Percentiles rank a stretch among this genome's conserved stretches.
phyloP scores from a whole-genome alignment of 1,140 invertebrate species.

The Lucilia sericata region DNA sequence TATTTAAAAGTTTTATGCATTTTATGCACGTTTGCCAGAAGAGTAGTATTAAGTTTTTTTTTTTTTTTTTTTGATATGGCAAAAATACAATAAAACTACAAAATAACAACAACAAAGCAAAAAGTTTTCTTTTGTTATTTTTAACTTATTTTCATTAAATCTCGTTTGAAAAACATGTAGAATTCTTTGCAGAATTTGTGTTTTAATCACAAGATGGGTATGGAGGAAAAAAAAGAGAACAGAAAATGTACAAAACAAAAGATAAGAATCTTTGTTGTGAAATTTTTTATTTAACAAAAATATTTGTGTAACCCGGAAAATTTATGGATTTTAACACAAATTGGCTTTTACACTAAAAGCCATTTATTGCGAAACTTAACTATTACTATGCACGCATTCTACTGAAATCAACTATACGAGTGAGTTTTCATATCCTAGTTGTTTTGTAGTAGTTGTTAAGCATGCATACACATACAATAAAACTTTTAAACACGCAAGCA shows the following conservation, averaged over 20 bases:
- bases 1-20: constrained; percentile 24
- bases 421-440: too few species aligned
- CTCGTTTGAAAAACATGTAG: not conserved
- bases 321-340: constrained; percentile 19
- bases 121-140: not conserved
- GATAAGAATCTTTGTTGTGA: not conserved
- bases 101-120: not conserved
- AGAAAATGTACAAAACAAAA: not conserved
- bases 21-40: not conserved
- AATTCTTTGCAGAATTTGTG: too few species aligned
- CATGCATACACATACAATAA: too few species aligned
- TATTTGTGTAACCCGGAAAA: constrained; percentile 5
- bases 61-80: not conserved
- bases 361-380: not conserved
- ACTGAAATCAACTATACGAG: too few species aligned
- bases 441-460: too few species aligned
- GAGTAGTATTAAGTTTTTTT: constrained; percentile 4
- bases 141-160: not conserved
- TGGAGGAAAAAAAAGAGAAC: not conserved
- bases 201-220: not conserved
- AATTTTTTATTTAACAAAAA: not conserved
- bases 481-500: too few species aligned
- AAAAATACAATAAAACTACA: not conserved
- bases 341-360: constrained; percentile 25
- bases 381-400: not conserved